Evolutionary conservation across 2,888 invertebrate species (phyloP), one percentile per base, ranked within the genome.

Genomic region (Exephanes ischioxanthus): DNA sequence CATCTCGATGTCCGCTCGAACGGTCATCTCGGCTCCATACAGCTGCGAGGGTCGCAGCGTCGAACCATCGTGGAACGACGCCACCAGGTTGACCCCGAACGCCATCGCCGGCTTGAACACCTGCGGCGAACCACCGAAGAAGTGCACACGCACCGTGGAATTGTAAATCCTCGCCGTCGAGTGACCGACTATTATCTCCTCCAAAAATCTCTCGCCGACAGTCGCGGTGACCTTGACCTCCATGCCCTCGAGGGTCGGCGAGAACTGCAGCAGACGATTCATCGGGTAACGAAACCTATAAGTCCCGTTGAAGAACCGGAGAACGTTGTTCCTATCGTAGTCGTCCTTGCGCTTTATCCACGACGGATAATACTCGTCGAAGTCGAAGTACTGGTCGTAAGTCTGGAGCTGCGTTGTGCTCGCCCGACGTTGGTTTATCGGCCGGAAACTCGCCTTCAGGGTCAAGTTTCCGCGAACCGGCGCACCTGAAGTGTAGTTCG

Each of bases 71-170:
- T 98, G 98, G 94, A 97, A 98, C 1, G 98, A 97, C 0, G 98
- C 98, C 11, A 97, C 97, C 92, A 99, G 95, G 96, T 98, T 94
- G 1, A 94, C 89, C 3, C 97, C 97, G 91, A 98, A 97, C 0
- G 98, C 98, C 97, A 99, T 98, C 9, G 97, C 96, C 0, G 99
- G 99, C 94, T 99, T 99, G 94, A 99, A 99, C 19, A 99, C 97
- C 94, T 99, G 98, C 7, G 99, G 98, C 0, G 97, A 96, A 48
- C 98, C 98, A 0, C 99, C 99, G 2, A 99, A 95, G 94, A 99
- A 98, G 53, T 96, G 95, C 0, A 99, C 95, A 77, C 96, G 96
- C 7, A 98, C 95, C 7, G 97, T 97, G 0, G 98, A 98, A 94
- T 98, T 98, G 93, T 97, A 98, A 72, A 99, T 96, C 88, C 98